Conservation (phyloP, 2,797 vertebrate genomes). For the Liparis tanakae region DNA sequence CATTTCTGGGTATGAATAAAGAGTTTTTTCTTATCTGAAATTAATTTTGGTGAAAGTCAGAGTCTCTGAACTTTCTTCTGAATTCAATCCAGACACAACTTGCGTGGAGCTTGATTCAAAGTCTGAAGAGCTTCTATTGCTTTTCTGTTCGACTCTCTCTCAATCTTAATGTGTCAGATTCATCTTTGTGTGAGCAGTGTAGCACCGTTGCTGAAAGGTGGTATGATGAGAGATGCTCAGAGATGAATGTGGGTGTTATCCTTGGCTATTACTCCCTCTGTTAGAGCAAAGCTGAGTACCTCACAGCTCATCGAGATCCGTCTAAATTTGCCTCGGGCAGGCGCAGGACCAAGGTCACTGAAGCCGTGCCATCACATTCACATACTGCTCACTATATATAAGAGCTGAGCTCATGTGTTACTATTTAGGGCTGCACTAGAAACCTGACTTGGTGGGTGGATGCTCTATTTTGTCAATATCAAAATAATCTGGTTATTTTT, state of each 20-base stretch:
- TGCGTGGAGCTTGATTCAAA: background rate
- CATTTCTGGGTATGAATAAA: background rate
- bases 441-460: slow-evolving; percentile 23
- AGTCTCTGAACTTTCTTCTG: background rate
- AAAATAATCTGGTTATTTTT: slow-evolving; percentile 17
- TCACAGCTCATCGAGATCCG: slow-evolving; percentile 58
- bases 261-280: slow-evolving; percentile 73
- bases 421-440: background rate
- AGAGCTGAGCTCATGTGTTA: slow-evolving; percentile 12
- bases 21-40: background rate
- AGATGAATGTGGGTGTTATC: slow-evolving; percentile 61
- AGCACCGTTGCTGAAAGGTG: slow-evolving; percentile 58
- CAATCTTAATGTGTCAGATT: slow-evolving; percentile 40
- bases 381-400: slow-evolving; percentile 30
- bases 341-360: slow-evolving; percentile 58
- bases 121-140: background rate
- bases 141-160: slow-evolving; percentile 16
- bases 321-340: slow-evolving; percentile 57
- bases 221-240: slow-evolving; percentile 46
- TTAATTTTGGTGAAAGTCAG: background rate
- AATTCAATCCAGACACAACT: background rate
- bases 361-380: slow-evolving; percentile 45
- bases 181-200: slow-evolving; percentile 62
- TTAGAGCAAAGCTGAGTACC: slow-evolving; percentile 68
- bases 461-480: slow-evolving; percentile 27